Evolutionary conservation across 2,888 invertebrate genomes (phyloP).

Genomic region (Sarcophaga carnaria): DNA sequence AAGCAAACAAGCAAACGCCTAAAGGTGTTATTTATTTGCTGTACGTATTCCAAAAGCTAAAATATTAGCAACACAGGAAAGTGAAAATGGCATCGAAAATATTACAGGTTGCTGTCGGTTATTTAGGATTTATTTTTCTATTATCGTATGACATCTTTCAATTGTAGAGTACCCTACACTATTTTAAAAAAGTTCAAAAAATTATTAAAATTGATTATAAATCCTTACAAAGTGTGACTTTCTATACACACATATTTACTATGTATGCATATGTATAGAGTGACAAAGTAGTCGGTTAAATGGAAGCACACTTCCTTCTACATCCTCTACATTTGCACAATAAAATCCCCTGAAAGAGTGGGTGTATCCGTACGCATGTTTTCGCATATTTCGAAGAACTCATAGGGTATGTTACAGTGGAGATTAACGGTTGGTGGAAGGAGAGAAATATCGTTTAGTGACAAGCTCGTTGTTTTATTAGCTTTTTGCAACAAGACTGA

Average conservation of each 20-base stretch:
- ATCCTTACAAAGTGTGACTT: no score
- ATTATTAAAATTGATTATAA: no score
- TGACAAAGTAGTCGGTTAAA: no score
- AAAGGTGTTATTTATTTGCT: conserved; percentile 69
- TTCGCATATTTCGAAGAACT: no score
- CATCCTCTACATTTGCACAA: no score
- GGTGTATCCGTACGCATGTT: no score
- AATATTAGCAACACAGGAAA: conserved; percentile 28
- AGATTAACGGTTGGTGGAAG: conserved; percentile 1
- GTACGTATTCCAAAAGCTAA: conserved; percentile 62
- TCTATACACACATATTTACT: no score
- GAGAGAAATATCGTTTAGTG: neutral
- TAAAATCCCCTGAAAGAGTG: no score
- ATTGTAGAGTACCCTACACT: conserved; percentile 6
- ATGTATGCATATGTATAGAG: no score
- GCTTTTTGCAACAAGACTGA: conserved; percentile 25
- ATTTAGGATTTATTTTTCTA: neutral
- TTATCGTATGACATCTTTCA: no score
- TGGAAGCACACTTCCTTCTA: no score
- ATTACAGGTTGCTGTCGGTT: conserved; percentile 29
- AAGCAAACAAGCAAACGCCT: conserved; percentile 56
- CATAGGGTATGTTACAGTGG: neutral
- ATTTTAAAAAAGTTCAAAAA: no score
- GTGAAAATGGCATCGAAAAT: neutral
- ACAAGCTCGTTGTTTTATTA: conserved; percentile 39